These are phyloP conservation scores for Elephas maximus DNA, from an alignment of 2,113 vertebrate genomes.

Conservation along the genomic window DNA sequence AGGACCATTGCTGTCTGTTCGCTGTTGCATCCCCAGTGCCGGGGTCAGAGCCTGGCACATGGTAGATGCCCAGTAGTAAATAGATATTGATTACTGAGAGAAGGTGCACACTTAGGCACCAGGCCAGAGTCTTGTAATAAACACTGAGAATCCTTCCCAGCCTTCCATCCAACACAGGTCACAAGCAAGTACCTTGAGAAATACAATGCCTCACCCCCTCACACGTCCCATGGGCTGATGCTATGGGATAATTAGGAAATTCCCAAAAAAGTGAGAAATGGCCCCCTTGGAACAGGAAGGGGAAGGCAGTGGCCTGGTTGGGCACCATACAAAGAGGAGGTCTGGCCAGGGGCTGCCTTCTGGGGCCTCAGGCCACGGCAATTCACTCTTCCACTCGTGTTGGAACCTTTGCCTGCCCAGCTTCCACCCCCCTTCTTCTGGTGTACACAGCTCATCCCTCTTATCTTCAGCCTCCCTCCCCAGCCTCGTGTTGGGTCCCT, in stretches of 20 bases:
- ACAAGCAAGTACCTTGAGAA: background rate
- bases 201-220: background rate
- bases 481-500: background rate
- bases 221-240: background rate
- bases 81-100: background rate
- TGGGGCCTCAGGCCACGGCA: background rate
- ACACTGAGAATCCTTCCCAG: background rate
- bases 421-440: background rate
- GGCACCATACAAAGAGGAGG: background rate
- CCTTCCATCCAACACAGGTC: background rate
- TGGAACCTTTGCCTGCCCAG: background rate
- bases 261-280: background rate
- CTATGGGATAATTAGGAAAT: background rate
- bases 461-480: background rate
- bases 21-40: background rate
- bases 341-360: background rate
- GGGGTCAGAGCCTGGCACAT: background rate
- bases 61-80: background rate
- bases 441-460: background rate
- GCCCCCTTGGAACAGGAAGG: background rate
- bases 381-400: background rate
- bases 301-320: background rate
- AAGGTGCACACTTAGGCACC: background rate
- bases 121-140: background rate
- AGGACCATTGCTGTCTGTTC: background rate